Percentiles rank a stretch among this genome's conserved stretches.
Conservation (phyloP, 92 coral and sea anemone species). For the Porites divaricata region DNA sequence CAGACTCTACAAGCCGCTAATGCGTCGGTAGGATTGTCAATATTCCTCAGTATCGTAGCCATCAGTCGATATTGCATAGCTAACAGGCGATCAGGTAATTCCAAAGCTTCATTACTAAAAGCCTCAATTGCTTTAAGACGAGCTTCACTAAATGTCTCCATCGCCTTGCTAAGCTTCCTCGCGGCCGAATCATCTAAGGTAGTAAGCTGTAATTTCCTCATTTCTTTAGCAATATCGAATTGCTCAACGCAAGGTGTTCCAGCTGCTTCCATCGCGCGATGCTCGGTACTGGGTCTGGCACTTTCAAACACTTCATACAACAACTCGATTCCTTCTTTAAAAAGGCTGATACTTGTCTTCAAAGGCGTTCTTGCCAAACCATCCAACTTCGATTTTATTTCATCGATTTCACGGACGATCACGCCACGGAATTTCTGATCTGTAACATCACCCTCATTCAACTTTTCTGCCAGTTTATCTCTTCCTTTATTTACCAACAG, state of each 20-base stretch:
- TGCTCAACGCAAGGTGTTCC: not conserved
- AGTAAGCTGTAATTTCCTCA: not conserved
- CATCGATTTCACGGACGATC: not conserved
- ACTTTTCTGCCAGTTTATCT: not conserved
- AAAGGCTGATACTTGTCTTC: not conserved
- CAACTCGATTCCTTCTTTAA: not conserved
- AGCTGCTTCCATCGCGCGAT: not conserved
- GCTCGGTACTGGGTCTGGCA: not conserved
- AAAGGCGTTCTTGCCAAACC: not conserved
- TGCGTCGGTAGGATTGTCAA: not conserved
- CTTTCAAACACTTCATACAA: not conserved
- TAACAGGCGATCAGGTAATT: slow-evolving; percentile 32
- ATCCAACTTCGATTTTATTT: not conserved
- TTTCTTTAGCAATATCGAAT: not conserved
- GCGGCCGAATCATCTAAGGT: not conserved
- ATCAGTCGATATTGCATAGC: slow-evolving; percentile 51
- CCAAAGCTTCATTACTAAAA: slow-evolving; percentile 43
- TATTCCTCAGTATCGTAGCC: slow-evolving; percentile 32
- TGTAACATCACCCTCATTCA: not conserved
- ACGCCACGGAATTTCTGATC: not conserved
- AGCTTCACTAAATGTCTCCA: not conserved
- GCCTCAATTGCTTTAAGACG: slow-evolving; percentile 36
- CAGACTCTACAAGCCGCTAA: not conserved
- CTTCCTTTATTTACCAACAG: not conserved
- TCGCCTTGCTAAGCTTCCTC: not conserved